Base-by-base conservation (phyloP, 2,113 vertebrate genomes). In the Danionella cerebrum region DNA sequence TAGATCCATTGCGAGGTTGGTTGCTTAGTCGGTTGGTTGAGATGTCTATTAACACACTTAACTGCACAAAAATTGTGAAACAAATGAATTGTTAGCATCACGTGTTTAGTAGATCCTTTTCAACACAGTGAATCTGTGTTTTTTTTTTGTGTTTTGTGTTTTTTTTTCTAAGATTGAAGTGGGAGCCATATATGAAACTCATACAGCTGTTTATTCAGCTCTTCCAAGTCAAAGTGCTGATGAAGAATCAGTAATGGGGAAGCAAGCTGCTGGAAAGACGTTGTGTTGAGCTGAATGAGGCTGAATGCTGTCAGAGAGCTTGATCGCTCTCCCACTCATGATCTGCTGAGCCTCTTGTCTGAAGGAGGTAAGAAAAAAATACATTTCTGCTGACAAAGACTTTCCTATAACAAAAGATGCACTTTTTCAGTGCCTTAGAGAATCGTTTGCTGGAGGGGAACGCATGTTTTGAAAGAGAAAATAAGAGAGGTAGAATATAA, bases 351-450 rank as follows among this genome's bases (percentile, higher is more conserved):
- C 10, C 33, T 67, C 53, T 16, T 51, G 62, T 50, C 42, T 44
- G 31, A 60, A 64, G 42, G 45, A n/a, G n/a, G n/a, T n/a, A n/a
- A n/a, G 70, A 19, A 57, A 74, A 76, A 76, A 69, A 12, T 35
- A 50, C 69, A 65, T 39, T 57, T 69, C 14, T 76, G 77, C 77
- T 79, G 77, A 79, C 71, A 48, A 55, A 65, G 65, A 38, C 18
- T 8, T 67, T 78, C 68, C 3, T 38, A 47, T 62, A 22, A 62
- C 60, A 69, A 63, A 71, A 65, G 66, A 67, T 57, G 67, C 60
- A 67, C 64, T 48, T 62, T 55, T 65, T 44, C 29, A 67, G 60
- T 65, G 65, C 54, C 54, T 66, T 72, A 52, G 62, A 69, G 71
- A 52, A 45, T 48, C 13, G 21, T 45, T 72, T 44, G 62, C 66